These are phyloP conservation scores for Chloroceryle aenea DNA, from an alignment of 2,113 vertebrate genomes.

Conservation along the genomic window DNA sequence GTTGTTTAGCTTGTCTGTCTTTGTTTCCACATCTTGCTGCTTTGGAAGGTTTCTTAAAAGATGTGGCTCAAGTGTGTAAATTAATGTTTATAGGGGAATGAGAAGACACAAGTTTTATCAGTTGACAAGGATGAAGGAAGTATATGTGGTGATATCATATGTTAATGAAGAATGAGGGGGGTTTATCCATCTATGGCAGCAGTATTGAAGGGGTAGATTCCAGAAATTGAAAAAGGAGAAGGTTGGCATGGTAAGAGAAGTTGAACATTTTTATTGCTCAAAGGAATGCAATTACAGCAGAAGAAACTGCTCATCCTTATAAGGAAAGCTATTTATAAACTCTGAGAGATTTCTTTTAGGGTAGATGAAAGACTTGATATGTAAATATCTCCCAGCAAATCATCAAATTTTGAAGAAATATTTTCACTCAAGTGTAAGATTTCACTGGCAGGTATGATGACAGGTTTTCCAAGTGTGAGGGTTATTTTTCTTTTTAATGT, in stretches of 20 bases:
- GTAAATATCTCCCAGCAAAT: conserved; percentile 14
- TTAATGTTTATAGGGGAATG: neutral
- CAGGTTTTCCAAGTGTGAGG: neutral
- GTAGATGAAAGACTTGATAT: conserved; percentile 11
- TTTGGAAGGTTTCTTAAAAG: neutral
- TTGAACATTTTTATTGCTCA: conserved; percentile 11
- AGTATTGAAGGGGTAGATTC: neutral
- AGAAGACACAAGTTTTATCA: neutral
- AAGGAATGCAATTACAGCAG: neutral
- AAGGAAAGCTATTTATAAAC: conserved; percentile 36
- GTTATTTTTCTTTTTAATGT: neutral
- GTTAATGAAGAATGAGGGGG: neutral
- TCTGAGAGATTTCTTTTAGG: conserved; percentile 1
- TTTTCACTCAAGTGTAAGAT: neutral
- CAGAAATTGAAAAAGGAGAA: neutral
- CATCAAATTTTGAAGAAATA: neutral
- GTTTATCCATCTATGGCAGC: neutral
- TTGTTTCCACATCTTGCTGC: neutral
- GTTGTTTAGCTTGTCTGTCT: neutral
- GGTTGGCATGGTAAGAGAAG: neutral
- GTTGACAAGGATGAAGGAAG: neutral
- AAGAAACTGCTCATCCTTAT: conserved; percentile 15
- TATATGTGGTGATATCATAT: neutral
- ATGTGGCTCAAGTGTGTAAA: neutral
- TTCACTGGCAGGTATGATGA: neutral